phyloP scores from a whole-genome alignment of 92 coral and sea anemone species.

The Heliopora coerulea region DNA sequence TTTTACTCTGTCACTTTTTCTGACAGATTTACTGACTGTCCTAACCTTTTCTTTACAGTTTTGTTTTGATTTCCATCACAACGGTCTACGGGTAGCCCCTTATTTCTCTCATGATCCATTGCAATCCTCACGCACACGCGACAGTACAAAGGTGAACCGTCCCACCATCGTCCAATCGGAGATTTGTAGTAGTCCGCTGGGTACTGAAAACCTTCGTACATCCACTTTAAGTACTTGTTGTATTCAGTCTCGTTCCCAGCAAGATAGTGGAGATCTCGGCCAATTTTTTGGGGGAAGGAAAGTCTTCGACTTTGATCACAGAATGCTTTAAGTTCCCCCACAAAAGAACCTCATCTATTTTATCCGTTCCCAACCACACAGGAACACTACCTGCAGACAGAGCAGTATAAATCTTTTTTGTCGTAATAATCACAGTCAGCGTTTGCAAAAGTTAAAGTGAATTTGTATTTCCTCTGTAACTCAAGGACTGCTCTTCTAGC shows the following conservation, averaged over 20 bases:
- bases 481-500: constrained; percentile 67
- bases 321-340: constrained; percentile 78
- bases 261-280: constrained; percentile 66
- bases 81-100: constrained; percentile 77
- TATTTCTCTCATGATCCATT: constrained; percentile 69
- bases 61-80: constrained; percentile 42
- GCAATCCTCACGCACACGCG: constrained; percentile 95
- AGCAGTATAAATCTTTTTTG: constrained; percentile 83
- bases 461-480: constrained; percentile 79
- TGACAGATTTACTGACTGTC: not conserved
- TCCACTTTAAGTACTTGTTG: constrained; percentile 88
- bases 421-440: constrained; percentile 94
- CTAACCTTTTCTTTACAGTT: constrained; percentile 8
- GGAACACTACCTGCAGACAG: constrained; percentile 92
- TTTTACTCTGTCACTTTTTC: too few species aligned
- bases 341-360: constrained; percentile 83
- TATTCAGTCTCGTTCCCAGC: constrained; percentile 81
- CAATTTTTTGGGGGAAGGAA: constrained; percentile 79
- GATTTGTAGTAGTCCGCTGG: constrained; percentile 65
- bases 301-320: constrained; percentile 84
- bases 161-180: constrained; percentile 96
- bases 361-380: constrained; percentile 90
- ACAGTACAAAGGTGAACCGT: constrained; percentile 84
- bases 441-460: constrained; percentile 84
- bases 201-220: constrained; percentile 76